Percentiles rank a stretch among this genome's conserved stretches.
Evolutionary conservation across 2,888 invertebrate species (phyloP).

Genomic region (Choreutis nemorana): DNA sequence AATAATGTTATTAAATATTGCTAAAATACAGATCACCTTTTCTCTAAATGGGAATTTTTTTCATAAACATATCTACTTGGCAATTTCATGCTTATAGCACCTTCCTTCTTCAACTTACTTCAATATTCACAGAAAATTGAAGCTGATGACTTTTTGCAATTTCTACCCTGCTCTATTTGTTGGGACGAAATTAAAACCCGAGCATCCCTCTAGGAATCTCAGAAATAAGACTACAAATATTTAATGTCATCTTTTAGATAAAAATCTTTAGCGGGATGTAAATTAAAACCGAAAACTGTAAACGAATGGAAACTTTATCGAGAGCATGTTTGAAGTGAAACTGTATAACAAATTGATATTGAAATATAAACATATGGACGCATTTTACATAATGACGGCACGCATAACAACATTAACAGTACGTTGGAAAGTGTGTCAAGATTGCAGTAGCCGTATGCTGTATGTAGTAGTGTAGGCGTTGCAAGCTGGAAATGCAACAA

Average conservation of each 20-base stretch:
- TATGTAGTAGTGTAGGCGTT: constrained; percentile 21
- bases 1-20: too few relatives aligned
- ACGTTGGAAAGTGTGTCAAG: constrained; percentile 63
- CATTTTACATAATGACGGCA: constrained; percentile 14
- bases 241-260: neutral
- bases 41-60: too few relatives aligned
- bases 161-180: constrained; percentile 4
- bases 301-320: too few relatives aligned
- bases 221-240: neutral
- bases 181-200: constrained; percentile 6
- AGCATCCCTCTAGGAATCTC: neutral
- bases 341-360: too few relatives aligned
- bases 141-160: constrained; percentile 8
- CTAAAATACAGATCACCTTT: too few relatives aligned
- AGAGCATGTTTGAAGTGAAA: too few relatives aligned
- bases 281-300: too few relatives aligned
- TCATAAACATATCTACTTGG: too few relatives aligned
- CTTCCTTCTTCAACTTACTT: neutral
- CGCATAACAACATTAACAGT: constrained; percentile 58
- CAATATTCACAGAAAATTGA: too few relatives aligned
- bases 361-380: neutral
- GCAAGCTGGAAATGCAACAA: constrained; percentile 43
- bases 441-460: constrained; percentile 46
- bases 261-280: neutral
- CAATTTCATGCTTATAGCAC: neutral